Evolutionary conservation across 1,140 invertebrate species (phyloP).

Genomic region (Zaprionus vittiger): DNA sequence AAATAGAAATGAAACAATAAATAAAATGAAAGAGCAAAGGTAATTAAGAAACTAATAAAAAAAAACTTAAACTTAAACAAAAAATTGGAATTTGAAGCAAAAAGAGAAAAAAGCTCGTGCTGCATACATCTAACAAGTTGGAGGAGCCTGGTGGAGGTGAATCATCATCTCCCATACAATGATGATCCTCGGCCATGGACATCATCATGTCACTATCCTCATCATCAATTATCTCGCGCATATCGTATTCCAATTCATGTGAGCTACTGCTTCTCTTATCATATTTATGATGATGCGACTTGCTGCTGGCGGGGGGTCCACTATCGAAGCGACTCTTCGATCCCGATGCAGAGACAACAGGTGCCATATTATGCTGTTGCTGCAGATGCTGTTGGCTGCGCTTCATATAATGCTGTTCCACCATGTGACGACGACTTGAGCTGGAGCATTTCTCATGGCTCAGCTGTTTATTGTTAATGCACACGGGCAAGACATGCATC

Average conservation of each 20-base stretch:
- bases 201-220: constrained; percentile 61
- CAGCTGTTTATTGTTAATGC: constrained; percentile 43
- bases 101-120: not conserved
- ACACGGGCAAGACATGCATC: constrained; percentile 54
- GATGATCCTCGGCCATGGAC: constrained; percentile 69
- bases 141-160: constrained; percentile 63
- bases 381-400: constrained; percentile 81
- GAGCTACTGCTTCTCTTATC: constrained; percentile 51
- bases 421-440: constrained; percentile 68
- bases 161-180: constrained; percentile 74
- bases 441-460: constrained; percentile 74
- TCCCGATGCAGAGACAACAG: constrained; percentile 27
- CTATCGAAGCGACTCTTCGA: constrained; percentile 44
- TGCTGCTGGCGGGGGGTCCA: constrained; percentile 28
- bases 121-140: constrained; percentile 69
- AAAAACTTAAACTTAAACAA: constrained; percentile 23
- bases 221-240: constrained; percentile 69
- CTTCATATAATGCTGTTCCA: constrained; percentile 85
- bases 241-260: constrained; percentile 71
- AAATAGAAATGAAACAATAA: not conserved
- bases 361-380: constrained; percentile 37
- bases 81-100: constrained; percentile 10
- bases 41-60: constrained; percentile 17
- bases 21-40: not conserved
- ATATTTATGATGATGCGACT: constrained; percentile 76